Conservation (phyloP, 2,888 invertebrate species). For the Drosophila tanythrix region DNA sequence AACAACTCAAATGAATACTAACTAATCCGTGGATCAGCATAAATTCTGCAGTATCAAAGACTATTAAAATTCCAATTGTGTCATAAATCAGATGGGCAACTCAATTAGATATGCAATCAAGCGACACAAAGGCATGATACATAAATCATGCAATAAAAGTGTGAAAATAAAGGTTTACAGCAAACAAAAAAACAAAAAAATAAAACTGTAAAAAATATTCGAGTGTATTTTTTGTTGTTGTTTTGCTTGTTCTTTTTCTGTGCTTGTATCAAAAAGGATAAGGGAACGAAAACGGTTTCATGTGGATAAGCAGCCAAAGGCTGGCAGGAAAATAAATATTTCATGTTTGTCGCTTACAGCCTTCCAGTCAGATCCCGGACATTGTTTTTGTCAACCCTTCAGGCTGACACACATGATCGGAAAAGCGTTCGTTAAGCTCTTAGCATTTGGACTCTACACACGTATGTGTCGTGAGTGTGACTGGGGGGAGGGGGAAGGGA, state of each 20-base stretch:
- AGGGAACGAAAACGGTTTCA: constrained; percentile 28
- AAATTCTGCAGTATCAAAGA: constrained; percentile 17
- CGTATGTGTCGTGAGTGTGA: not conserved
- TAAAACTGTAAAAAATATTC: constrained; percentile 23
- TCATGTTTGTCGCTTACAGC: constrained; percentile 39
- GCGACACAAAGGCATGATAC: constrained; percentile 40
- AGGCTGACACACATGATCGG: constrained; percentile 29
- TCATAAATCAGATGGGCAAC: constrained; percentile 55
- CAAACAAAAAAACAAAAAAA: constrained; percentile 13
- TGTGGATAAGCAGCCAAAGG: constrained; percentile 39
- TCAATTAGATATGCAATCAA: constrained; percentile 64
- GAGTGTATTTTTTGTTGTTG: constrained; percentile 11
- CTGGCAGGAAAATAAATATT: constrained; percentile 44
- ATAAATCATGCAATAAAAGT: constrained; percentile 64
- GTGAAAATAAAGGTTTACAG: constrained; percentile 49
- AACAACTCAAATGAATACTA: constrained; percentile 22
- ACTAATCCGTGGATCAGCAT: constrained; percentile 39
- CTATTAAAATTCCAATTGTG: constrained; percentile 43
- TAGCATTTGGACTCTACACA: constrained; percentile 5
- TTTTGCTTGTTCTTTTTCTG: constrained; percentile 4
- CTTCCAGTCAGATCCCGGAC: constrained; percentile 2
- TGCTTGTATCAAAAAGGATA: constrained; percentile 50
- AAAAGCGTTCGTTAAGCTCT: constrained; percentile 18
- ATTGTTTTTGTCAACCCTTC: constrained; percentile 35
- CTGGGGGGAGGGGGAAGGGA: not conserved